A percentile compares a stretch with the other conserved stretches of the same genome.
phyloP scores from a whole-genome alignment of 1,140 invertebrate species.

The Anastrepha ludens region DNA sequence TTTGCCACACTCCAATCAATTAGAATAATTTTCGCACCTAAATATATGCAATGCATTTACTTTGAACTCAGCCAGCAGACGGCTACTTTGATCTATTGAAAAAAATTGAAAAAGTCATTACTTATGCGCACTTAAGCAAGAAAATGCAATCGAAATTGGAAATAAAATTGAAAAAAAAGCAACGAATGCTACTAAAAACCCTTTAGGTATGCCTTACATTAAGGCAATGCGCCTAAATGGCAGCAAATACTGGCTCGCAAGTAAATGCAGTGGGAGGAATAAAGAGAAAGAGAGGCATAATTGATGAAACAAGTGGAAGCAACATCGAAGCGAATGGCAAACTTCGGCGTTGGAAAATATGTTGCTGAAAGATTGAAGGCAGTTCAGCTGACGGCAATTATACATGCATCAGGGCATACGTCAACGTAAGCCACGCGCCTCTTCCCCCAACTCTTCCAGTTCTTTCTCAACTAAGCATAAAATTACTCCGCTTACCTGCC shows the following conservation, averaged over 20 bases:
- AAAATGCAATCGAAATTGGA: conserved; percentile 46
- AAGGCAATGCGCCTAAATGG: conserved; percentile 11
- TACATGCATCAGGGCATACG: conserved; percentile 32
- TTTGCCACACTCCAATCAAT: conserved; percentile 9
- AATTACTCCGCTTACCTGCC: conserved; percentile 21
- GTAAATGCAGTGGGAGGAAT: background rate
- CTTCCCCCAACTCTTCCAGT: background rate
- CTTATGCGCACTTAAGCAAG: conserved; percentile 32
- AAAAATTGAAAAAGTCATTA: conserved; percentile 1
- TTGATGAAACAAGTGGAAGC: conserved; percentile 25
- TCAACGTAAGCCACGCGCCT: conserved; percentile 22
- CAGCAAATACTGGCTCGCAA: background rate
- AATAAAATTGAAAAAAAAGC: background rate
- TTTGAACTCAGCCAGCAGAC: background rate
- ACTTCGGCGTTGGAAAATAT: background rate
- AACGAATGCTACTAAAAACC: background rate
- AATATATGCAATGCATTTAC: background rate
- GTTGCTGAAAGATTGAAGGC: background rate
- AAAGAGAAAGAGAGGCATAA: background rate
- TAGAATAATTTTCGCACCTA: conserved; percentile 40
- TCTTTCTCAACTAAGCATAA: conserved; percentile 5
- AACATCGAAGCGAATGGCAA: background rate
- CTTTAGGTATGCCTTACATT: conserved; percentile 20
- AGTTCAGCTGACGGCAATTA: conserved; percentile 23
- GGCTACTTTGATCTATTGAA: conserved; percentile 38